phyloP scores from a whole-genome alignment of 2,888 invertebrate genomes.

The Caenorhabditis doughertyi region DNA sequence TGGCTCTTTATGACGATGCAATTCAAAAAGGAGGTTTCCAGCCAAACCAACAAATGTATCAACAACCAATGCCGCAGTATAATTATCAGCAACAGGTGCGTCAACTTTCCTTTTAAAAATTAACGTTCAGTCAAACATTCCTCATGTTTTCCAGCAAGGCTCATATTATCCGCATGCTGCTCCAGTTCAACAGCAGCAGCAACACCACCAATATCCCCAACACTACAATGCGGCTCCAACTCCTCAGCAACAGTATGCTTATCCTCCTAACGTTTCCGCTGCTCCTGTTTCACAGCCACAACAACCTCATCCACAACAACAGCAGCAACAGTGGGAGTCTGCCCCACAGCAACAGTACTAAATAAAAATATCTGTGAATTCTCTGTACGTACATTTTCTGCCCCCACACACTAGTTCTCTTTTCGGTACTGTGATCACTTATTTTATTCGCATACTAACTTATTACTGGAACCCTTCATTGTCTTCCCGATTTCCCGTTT shows the following conservation, averaged over 20 bases:
- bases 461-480: neutral
- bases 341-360: constrained; percentile 42
- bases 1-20: constrained; percentile 81
- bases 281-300: constrained; percentile 25
- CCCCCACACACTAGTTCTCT: neutral
- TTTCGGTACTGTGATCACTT: constrained; percentile 43
- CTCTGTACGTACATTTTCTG: constrained; percentile 24
- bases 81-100: constrained; percentile 50
- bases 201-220: constrained; percentile 34
- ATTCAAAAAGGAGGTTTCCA: constrained; percentile 77
- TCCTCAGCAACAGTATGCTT: constrained; percentile 35
- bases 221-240: constrained; percentile 15
- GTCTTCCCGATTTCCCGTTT: constrained; percentile 18
- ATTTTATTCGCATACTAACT: constrained; percentile 42
- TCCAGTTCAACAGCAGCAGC: constrained; percentile 13
- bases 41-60: constrained; percentile 53
- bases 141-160: constrained; percentile 19
- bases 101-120: neutral
- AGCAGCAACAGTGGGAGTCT: constrained; percentile 45
- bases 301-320: constrained; percentile 31
- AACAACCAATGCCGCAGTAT: constrained; percentile 52
- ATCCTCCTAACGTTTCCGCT: constrained; percentile 23
- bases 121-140: neutral
- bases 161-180: constrained; percentile 16
- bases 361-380: constrained; percentile 1